Evolutionary conservation across 2,888 invertebrate species (phyloP).

Genomic region (Spilosoma lubricipeda): DNA sequence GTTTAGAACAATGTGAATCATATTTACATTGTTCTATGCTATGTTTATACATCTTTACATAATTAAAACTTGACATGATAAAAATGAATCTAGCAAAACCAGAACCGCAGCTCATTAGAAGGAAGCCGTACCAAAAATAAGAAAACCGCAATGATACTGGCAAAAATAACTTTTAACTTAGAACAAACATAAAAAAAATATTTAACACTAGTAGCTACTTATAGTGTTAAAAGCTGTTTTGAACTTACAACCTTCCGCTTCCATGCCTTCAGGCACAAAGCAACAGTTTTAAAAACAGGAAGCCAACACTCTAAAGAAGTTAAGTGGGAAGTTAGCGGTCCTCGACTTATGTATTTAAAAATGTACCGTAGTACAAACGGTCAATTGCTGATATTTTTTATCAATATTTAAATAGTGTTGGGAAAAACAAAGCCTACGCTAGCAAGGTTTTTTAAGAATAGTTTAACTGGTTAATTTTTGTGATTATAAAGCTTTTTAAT

Average conservation of each 20-base stretch:
- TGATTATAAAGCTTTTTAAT: not conserved
- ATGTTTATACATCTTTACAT: not conserved
- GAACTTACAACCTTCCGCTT: constrained; percentile 78
- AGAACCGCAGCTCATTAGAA: constrained; percentile 13
- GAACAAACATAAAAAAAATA: constrained; percentile 49
- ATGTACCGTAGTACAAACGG: constrained; percentile 70
- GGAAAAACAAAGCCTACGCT: no score
- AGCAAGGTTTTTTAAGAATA: not conserved
- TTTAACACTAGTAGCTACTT: constrained; percentile 43
- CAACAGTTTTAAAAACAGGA: constrained; percentile 80
- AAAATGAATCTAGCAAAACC: constrained; percentile 1
- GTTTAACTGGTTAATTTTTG: not conserved
- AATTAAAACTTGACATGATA: not conserved
- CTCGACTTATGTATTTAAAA: constrained; percentile 75
- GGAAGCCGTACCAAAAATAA: constrained; percentile 1
- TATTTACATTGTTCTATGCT: not conserved
- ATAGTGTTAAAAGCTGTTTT: constrained; percentile 81
- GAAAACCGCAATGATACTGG: constrained; percentile 25
- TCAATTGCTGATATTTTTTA: constrained; percentile 52
- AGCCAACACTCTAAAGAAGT: constrained; percentile 82
- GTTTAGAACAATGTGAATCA: not conserved
- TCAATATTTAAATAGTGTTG: not conserved
- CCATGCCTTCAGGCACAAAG: constrained; percentile 73
- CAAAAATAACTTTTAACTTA: constrained; percentile 24
- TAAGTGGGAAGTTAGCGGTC: constrained; percentile 82